These are phyloP conservation scores for Coryphaenoides rupestris DNA, from an alignment of 2,113 vertebrate genomes.

Conservation along the genomic window DNA sequence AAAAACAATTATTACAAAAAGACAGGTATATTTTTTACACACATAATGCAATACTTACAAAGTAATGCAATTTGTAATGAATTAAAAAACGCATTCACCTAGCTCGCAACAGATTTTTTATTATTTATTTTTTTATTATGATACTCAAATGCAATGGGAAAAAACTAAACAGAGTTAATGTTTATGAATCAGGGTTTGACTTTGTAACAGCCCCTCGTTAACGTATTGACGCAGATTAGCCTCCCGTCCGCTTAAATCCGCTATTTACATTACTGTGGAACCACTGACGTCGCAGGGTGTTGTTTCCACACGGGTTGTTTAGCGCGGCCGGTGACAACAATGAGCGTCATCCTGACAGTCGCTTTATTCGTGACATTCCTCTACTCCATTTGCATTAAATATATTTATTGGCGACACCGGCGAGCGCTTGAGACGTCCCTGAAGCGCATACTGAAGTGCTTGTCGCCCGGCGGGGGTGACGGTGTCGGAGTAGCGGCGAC, in stretches of 20 bases:
- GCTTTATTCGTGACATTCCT: constrained; percentile 10
- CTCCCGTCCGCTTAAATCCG: background rate
- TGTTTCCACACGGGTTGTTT: constrained; percentile 65
- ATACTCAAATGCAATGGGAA: no score
- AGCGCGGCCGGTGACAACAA: constrained; percentile 55
- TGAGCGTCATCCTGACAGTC: constrained; percentile 54
- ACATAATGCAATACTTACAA: no score
- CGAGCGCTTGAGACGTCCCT: constrained; percentile 22
- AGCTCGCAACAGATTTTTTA: no score
- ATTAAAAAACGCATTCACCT: no score
- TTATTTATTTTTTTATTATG: no score
- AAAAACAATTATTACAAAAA: no score
- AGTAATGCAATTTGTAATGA: no score
- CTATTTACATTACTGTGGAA: constrained; percentile 46
- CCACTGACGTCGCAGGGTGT: constrained; percentile 4
- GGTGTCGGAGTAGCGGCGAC: background rate
- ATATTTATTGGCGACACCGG: constrained; percentile 43
- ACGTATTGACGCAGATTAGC: background rate
- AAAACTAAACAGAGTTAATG: no score
- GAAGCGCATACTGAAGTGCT: constrained; percentile 12
- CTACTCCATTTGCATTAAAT: constrained; percentile 56
- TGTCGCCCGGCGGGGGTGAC: background rate
- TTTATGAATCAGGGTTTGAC: no score
- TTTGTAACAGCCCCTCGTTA: background rate
- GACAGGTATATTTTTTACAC: no score